Conservation (phyloP, 2,113 vertebrate species). For the Gadus chalcogrammus region DNA sequence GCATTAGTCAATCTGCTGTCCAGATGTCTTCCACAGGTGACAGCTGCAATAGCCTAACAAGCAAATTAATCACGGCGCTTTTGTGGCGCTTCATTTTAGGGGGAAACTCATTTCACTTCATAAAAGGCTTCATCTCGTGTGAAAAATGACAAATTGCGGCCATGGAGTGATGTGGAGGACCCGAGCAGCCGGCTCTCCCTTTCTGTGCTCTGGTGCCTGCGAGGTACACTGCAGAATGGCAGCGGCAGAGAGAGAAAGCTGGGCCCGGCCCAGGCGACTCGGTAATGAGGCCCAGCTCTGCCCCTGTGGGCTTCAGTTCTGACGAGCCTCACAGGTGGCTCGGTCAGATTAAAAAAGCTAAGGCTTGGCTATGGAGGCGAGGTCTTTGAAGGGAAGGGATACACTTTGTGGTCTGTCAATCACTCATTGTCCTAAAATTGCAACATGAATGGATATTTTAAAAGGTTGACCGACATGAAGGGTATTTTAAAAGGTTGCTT, state of each 20-base stretch:
- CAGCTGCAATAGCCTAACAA: slow-evolving; percentile 82
- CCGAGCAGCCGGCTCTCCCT: slow-evolving; percentile 57
- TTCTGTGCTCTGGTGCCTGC: slow-evolving; percentile 60
- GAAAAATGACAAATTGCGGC: slow-evolving; percentile 79
- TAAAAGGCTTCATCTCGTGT: slow-evolving; percentile 79
- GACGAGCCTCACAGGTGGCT: slow-evolving; percentile 71
- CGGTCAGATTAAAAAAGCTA: slow-evolving; percentile 69
- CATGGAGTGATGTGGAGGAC: slow-evolving; percentile 67
- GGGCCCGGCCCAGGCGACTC: slow-evolving; percentile 60
- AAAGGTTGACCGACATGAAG: slow-evolving; percentile 37
- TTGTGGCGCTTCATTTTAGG: slow-evolving; percentile 77
- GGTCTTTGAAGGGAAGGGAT: slow-evolving; percentile 62
- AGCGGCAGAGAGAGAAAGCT: slow-evolving; percentile 55
- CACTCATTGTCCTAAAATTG: slow-evolving; percentile 63
- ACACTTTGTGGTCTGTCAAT: slow-evolving; percentile 50
- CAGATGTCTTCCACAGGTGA: slow-evolving; percentile 83
- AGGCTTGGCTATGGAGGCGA: slow-evolving; percentile 48
- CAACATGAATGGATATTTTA: slow-evolving; percentile 52
- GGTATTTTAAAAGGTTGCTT: slow-evolving; percentile 45
- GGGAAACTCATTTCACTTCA: slow-evolving; percentile 78
- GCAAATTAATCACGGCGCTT: slow-evolving; percentile 81
- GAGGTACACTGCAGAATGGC: slow-evolving; percentile 61
- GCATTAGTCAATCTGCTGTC: slow-evolving; percentile 82
- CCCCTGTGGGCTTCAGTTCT: slow-evolving; percentile 68
- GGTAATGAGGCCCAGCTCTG: slow-evolving; percentile 70